Conservation (phyloP, 1,140 invertebrate genomes). For the Panagrolaimus sp. region DNA sequence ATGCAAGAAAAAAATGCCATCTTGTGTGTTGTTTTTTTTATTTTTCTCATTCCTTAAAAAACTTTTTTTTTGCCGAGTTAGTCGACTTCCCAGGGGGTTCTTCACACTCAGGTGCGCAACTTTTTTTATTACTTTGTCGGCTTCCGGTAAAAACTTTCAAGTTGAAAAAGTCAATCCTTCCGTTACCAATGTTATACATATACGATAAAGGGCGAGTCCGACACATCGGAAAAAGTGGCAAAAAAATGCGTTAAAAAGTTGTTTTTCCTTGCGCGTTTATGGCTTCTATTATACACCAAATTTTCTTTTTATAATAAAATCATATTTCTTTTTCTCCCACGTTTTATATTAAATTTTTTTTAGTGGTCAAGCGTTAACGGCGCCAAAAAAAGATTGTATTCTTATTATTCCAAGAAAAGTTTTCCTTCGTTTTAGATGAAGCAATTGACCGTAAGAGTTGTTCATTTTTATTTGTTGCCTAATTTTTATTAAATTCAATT, state of each 20-base stretch:
- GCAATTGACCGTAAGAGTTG: too few species aligned
- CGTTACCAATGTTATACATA: background rate
- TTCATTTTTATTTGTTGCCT: too few species aligned
- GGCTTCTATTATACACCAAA: background rate
- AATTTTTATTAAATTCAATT: too few species aligned
- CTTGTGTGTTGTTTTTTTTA: background rate
- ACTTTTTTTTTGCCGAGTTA: background rate
- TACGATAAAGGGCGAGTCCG: background rate
- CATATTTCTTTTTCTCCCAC: too few species aligned
- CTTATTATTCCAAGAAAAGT: too few species aligned
- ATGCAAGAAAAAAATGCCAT: background rate
- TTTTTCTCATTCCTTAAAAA: background rate
- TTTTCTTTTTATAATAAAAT: background rate
- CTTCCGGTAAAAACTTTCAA: background rate
- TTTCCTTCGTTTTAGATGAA: background rate
- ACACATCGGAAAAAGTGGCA: conserved; percentile 1
- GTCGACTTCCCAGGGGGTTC: background rate
- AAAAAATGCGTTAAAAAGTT: background rate
- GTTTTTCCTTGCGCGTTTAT: background rate
- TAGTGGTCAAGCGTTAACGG: background rate
- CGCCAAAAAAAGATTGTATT: background rate
- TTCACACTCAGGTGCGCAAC: conserved; percentile 12
- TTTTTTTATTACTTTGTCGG: background rate
- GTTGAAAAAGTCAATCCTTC: background rate
- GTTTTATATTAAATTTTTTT: background rate